Conservation (phyloP, 2,113 vertebrate genomes). For the Melanocharis versteri region DNA sequence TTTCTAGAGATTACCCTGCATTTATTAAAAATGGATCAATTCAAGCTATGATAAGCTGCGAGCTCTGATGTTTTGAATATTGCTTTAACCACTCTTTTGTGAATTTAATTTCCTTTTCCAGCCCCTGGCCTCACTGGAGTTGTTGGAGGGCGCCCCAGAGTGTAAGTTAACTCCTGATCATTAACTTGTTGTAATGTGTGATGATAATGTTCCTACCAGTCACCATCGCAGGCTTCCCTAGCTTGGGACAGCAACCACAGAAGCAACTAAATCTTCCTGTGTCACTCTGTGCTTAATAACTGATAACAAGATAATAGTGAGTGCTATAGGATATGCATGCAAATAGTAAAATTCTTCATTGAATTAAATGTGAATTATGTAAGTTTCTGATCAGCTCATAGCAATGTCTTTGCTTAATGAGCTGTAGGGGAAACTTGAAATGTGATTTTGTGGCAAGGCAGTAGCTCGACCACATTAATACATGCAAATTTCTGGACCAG, state of each 20-base stretch:
- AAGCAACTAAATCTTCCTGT: background rate
- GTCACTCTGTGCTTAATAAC: background rate
- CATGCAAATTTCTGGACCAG: background rate
- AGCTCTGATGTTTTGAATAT: background rate
- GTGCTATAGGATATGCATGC: background rate
- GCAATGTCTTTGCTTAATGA: background rate
- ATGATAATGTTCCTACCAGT: background rate
- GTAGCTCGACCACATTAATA: background rate
- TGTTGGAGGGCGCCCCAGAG: slow-evolving; percentile 79
- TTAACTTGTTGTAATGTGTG: background rate
- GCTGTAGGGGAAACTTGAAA: background rate
- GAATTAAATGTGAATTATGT: background rate
- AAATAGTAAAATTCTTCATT: background rate
- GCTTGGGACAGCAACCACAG: background rate
- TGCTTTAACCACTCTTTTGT: background rate
- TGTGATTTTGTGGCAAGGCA: background rate
- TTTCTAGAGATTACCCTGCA: background rate
- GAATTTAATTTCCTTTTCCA: slow-evolving; percentile 49
- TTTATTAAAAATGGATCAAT: background rate
- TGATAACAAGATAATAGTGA: background rate
- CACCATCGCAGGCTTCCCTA: background rate
- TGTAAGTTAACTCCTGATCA: slow-evolving; percentile 68
- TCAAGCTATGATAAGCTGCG: background rate
- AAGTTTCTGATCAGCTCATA: background rate
- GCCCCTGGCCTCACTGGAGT: slow-evolving; percentile 81